A percentile compares a stretch with the other conserved stretches of the same genome.
Conservation (phyloP, 1,140 invertebrate genomes). For the Cyrtorhinus lividipennis region DNA sequence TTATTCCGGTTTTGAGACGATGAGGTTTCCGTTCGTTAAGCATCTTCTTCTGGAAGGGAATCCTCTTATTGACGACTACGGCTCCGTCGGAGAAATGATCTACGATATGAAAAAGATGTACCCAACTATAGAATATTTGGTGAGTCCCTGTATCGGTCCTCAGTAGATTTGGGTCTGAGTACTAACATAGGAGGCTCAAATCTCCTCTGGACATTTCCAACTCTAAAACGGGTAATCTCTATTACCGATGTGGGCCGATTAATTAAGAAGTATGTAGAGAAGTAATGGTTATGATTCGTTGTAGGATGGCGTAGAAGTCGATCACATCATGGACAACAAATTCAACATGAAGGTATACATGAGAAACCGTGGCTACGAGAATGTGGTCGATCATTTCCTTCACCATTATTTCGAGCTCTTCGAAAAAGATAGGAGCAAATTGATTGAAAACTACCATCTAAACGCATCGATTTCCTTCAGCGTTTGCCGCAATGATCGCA, state of each 20-base stretch:
- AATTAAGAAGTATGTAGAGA: no score
- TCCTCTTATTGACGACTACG: background rate
- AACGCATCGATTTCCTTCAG: background rate
- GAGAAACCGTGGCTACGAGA: background rate
- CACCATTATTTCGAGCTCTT: slow-evolving; percentile 16
- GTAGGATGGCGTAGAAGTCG: background rate
- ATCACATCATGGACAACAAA: background rate
- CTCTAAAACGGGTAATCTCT: no score
- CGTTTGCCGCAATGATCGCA: background rate
- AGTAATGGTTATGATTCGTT: no score
- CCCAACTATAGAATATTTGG: background rate
- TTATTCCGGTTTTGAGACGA: slow-evolving; percentile 6
- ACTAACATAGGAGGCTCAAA: no score
- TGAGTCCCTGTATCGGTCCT: background rate
- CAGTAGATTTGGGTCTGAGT: no score
- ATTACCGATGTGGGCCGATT: no score
- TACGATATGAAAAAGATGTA: background rate
- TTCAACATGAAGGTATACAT: slow-evolving; percentile 3
- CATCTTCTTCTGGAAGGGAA: background rate
- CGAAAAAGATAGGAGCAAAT: background rate
- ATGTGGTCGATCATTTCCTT: slow-evolving; percentile 16
- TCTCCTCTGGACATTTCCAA: no score
- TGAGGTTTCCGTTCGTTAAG: background rate
- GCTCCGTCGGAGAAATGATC: background rate
- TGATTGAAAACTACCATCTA: slow-evolving; percentile 6